phyloP scores from a whole-genome alignment of 2,888 invertebrate species.

The Tachina lurida region DNA sequence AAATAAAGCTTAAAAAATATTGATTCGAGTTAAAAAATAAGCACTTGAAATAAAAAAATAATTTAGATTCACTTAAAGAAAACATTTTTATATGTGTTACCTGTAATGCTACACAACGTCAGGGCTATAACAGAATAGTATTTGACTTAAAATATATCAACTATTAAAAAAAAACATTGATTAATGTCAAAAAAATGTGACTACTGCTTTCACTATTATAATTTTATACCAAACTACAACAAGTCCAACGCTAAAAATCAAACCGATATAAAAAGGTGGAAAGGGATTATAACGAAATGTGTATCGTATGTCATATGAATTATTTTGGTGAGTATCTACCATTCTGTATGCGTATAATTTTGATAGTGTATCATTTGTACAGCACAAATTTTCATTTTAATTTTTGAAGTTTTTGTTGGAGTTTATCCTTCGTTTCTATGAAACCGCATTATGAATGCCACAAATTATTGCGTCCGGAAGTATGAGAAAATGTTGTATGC shows the following conservation, averaged over 20 bases:
- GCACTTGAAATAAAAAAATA: too few relatives aligned
- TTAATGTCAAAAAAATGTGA: slow-evolving; percentile 52
- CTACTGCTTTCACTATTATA: slow-evolving; percentile 6
- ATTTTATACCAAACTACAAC: not conserved
- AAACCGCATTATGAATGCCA: slow-evolving; percentile 63
- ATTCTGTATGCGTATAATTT: slow-evolving; percentile 23
- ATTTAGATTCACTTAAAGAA: too few relatives aligned
- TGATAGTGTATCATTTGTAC: slow-evolving; percentile 66
- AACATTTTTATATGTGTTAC: too few relatives aligned
- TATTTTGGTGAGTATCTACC: slow-evolving; percentile 8
- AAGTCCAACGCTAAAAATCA: not conserved
- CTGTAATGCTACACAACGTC: not conserved
- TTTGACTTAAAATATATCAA: slow-evolving; percentile 60
- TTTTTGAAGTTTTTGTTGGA: slow-evolving; percentile 12
- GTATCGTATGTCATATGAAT: slow-evolving; percentile 21
- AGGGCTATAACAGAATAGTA: slow-evolving; percentile 44
- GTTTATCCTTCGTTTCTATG: slow-evolving; percentile 26
- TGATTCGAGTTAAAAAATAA: too few relatives aligned
- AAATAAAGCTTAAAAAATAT: too few relatives aligned
- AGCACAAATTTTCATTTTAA: slow-evolving; percentile 65
- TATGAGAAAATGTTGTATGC: slow-evolving; percentile 65
- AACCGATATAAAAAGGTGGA: not conserved
- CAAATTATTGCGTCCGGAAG: slow-evolving; percentile 71
- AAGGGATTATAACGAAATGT: slow-evolving; percentile 31
- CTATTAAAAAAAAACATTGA: slow-evolving; percentile 67